phyloP scores from a whole-genome alignment of 1,140 invertebrate genomes.

The Delia radicum region DNA sequence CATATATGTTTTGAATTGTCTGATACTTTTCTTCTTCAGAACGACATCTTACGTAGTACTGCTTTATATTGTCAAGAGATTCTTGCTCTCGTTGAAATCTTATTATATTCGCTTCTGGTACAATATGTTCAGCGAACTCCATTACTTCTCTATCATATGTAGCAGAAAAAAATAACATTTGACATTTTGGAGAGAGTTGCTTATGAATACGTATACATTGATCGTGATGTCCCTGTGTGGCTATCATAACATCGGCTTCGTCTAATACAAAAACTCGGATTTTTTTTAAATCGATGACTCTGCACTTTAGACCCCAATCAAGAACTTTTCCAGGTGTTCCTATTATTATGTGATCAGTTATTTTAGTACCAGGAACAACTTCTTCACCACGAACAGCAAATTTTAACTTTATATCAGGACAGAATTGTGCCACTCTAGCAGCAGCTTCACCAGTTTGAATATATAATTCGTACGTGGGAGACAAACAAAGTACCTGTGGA shows the following conservation, averaged over 20 bases:
- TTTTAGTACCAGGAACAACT: slow-evolving; percentile 67
- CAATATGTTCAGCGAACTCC: slow-evolving; percentile 94
- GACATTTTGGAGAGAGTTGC: slow-evolving; percentile 70
- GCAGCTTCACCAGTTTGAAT: slow-evolving; percentile 96
- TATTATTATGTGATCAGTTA: slow-evolving; percentile 92
- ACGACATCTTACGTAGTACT: slow-evolving; percentile 92
- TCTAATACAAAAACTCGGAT: slow-evolving; percentile 95
- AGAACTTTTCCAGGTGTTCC: slow-evolving; percentile 92
- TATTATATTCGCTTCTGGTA: slow-evolving; percentile 88
- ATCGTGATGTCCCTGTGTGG: slow-evolving; percentile 95
- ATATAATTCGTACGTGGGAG: slow-evolving; percentile 96
- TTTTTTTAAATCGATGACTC: slow-evolving; percentile 84
- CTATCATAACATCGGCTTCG: slow-evolving; percentile 99
- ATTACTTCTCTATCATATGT: slow-evolving; percentile 95
- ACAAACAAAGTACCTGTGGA: slow-evolving; percentile 91
- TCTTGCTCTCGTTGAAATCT: slow-evolving; percentile 89
- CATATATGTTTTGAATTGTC: slow-evolving; percentile 95
- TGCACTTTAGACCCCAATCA: slow-evolving; percentile 88
- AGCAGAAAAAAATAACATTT: slow-evolving; percentile 99
- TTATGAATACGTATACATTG: slow-evolving; percentile 94
- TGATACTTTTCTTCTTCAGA: slow-evolving; percentile 83
- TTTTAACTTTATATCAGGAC: slow-evolving; percentile 84
- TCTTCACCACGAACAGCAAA: slow-evolving; percentile 93
- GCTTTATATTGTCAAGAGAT: slow-evolving; percentile 95
- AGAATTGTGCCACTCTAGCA: slow-evolving; percentile 89